These are phyloP conservation scores for Boleophthalmus pectinirostris DNA, from an alignment of 2,113 vertebrate genomes.

Conservation along the genomic window DNA sequence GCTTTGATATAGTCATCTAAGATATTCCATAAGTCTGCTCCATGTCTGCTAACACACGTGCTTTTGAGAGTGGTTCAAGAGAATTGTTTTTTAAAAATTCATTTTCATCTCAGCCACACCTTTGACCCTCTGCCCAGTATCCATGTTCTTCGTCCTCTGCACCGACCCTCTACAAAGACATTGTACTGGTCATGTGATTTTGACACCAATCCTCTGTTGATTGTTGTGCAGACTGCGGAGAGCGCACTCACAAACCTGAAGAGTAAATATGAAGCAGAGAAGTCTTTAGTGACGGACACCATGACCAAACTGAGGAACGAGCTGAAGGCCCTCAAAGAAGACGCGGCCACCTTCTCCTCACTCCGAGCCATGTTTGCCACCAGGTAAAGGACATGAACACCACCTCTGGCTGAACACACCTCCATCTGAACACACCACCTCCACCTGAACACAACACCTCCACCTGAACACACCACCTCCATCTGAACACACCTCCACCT, in stretches of 20 bases:
- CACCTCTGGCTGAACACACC: neutral
- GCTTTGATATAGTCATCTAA: too few species aligned
- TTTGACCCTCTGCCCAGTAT: too few species aligned
- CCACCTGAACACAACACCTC: neutral
- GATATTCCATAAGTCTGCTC: too few species aligned
- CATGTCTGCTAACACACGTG: too few species aligned
- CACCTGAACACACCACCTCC: neutral
- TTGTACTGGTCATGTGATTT: neutral
- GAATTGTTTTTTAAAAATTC: too few species aligned
- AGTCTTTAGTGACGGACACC: conserved; percentile 93
- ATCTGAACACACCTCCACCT: neutral
- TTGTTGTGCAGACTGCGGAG: conserved; percentile 86
- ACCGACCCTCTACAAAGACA: too few species aligned
- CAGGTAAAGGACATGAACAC: conserved; percentile 76
- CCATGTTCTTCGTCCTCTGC: too few species aligned
- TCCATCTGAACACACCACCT: neutral
- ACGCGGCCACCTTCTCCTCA: conserved; percentile 97
- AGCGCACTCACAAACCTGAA: conserved; percentile 93
- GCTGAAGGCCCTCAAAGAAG: conserved; percentile 95
- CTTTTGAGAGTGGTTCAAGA: too few species aligned
- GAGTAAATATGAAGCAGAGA: conserved; percentile 96
- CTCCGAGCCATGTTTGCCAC: conserved; percentile 96
- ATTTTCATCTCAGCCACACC: too few species aligned
- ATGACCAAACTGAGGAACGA: conserved; percentile 98
- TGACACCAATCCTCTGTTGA: neutral